A percentile compares a stretch with the other conserved stretches of the same genome.
Conservation (phyloP, 2,113 vertebrate species). For the Dipodomys stephensi region DNA sequence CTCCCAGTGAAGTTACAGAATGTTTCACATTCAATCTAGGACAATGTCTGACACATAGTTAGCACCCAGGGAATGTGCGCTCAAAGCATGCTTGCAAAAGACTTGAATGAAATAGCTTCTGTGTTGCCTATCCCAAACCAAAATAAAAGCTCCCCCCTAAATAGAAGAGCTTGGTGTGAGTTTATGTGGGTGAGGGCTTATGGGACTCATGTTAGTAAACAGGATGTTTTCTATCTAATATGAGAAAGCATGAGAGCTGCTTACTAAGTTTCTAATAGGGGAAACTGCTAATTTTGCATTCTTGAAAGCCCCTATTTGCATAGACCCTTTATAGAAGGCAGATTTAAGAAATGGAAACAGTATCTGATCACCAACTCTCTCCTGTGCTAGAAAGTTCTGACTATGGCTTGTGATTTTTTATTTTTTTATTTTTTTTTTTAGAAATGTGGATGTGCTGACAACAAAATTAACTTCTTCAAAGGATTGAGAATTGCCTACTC, state of each 20-base stretch:
- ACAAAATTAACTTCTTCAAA: constrained; percentile 71
- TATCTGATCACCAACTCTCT: constrained; percentile 64
- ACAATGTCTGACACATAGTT: constrained; percentile 60
- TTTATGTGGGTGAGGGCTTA: background rate
- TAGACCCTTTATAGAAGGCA: constrained; percentile 65
- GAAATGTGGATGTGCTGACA: constrained; percentile 68
- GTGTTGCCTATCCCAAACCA: constrained; percentile 16
- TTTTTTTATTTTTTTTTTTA: background rate
- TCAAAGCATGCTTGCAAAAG: constrained; percentile 7
- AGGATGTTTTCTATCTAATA: constrained; percentile 67
- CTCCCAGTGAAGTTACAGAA: constrained; percentile 21
- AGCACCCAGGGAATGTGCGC: constrained; percentile 25
- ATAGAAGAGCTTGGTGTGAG: constrained; percentile 8
- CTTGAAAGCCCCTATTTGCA: constrained; percentile 71
- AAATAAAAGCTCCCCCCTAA: constrained; percentile 41
- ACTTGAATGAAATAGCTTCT: background rate
- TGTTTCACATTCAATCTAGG: background rate
- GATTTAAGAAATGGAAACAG: constrained; percentile 55
- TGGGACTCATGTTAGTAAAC: constrained; percentile 59
- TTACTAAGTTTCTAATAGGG: constrained; percentile 43
- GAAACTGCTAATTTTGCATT: constrained; percentile 61
- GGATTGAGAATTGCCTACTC: constrained; percentile 62
- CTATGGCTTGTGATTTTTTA: constrained; percentile 63
- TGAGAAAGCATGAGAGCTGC: constrained; percentile 67
- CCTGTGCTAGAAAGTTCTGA: constrained; percentile 52